Base-by-base conservation (phyloP, 2,113 vertebrate genomes). In the Pseudorasbora parva region DNA sequence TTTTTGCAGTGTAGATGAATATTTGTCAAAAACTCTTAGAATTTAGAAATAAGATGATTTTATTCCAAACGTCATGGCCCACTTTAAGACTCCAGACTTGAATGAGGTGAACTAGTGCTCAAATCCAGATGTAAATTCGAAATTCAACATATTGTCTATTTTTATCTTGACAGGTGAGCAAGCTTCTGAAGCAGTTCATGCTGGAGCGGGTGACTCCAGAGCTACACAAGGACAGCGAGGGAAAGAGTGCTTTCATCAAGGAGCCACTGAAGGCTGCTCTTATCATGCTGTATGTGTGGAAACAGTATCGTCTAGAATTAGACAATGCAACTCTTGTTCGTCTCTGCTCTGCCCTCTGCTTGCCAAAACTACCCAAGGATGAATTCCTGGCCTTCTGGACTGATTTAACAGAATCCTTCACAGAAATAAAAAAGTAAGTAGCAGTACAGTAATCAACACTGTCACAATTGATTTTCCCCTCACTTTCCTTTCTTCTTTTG, bases 101-200 rank as follows among this genome's bases (percentile, higher is more conserved):
- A 30, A 30, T 2, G 30, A 30, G 30, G 30, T 30, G 30, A 30
- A 30, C 30, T 59, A 11, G 45, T 47, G 56, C 9, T 60, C 10
- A 25, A 5, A 25, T 60, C 23, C 3, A 14, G 5, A 60, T 73
- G 43, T 23, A 27, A 8, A 30, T 2, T 0, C 43, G 9, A 0
- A 41, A 71, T n/a, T 2, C 8, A 23, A 25, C 19, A n/a, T 73
- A 25, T 0, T 0, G 10, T 25, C 5, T 54, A 47, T 51, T 41
- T 56, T 27, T 6, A 72, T 5, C 66, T 0, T 33, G 5, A 71
- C 43, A 95, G 94, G 92, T 95, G 17, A 90, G 12, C 8, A 69
- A 0, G 1, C 51, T 94, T 77, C 17, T 95, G 4, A 94, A 92
- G 57, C 33, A 84, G 1, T 93, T 94, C 82, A 90, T 93, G 91